These are phyloP conservation scores for Theonella swinhoei DNA, from an alignment of 37 sponge, comb jelly and placozoan genomes.

Conservation along the genomic window DNA sequence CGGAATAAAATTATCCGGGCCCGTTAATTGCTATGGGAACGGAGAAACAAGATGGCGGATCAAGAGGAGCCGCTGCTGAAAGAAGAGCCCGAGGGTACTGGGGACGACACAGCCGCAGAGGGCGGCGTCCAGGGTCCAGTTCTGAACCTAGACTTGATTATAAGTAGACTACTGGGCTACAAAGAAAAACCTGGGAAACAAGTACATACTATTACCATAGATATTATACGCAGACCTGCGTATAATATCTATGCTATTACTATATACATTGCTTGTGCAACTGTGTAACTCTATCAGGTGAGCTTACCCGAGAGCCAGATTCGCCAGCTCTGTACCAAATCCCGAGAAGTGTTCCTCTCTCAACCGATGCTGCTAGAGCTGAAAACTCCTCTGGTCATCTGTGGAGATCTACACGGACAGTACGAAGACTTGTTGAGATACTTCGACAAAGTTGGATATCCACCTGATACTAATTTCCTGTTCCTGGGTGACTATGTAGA, in stretches of 20 bases:
- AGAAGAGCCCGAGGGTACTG: not conserved
- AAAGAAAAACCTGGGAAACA: conserved; percentile 72
- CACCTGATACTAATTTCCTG: conserved; percentile 82
- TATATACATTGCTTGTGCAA: not conserved
- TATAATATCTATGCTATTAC: not conserved
- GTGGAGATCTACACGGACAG: conserved; percentile 95
- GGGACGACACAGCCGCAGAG: not conserved
- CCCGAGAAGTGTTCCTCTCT: conserved; percentile 81
- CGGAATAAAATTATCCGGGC: not conserved
- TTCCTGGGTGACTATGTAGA: conserved; percentile 95
- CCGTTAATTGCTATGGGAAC: conserved; percentile 11
- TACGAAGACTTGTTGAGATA: conserved; percentile 82
- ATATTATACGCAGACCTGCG: not conserved
- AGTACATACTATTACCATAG: conserved; percentile 9
- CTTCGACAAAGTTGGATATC: conserved; percentile 84
- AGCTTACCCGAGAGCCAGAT: conserved; percentile 82
- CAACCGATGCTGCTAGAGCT: conserved; percentile 92
- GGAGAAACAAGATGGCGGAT: conserved; percentile 10
- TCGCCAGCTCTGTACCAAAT: conserved; percentile 72
- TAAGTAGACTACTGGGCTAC: conserved; percentile 44
- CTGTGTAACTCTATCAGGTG: conserved; percentile 52
- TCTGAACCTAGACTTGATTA: conserved; percentile 60
- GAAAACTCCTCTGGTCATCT: conserved; percentile 79
- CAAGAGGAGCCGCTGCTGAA: not conserved
- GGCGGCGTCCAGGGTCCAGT: not conserved